Evolutionary conservation across 2,113 vertebrate genomes (phyloP), one percentile per base, ranked within the genome.

Genomic region (Diphyllodes magnificus): DNA sequence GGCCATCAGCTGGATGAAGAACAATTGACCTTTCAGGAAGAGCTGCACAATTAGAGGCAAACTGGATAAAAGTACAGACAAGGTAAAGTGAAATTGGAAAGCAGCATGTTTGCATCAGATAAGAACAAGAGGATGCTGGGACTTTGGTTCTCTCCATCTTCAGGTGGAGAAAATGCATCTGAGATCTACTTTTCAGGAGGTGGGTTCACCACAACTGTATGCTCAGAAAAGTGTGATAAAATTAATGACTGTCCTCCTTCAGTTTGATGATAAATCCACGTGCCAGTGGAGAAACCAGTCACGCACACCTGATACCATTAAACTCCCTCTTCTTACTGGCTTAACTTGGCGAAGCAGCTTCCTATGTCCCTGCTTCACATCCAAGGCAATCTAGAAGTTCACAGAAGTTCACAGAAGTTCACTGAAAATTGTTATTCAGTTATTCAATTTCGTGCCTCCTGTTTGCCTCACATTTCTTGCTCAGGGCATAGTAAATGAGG

Each of bases 1-100:
- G 28, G n/a, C 76, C 69, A 64, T 92, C 85, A 73, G 27, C 49
- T 90, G 49, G 54, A 66, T 66, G 47, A 72, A 44, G 65, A 95
- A 42, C 25, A 88, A 88, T 8, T 93, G 76, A 92, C 78, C 89
- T 95, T 88, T 92, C 72, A 94, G 70, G 78, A 77, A 84, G 63
- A 92, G 66, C 53, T 12, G 5, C 59, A 50, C 53, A 81, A 47
- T 80, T 90, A 83, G 61, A 90, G 60, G 22, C 45, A 81, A 88
- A 53, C 53, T 39, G 61, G 93, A 78, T 70, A 75, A 85, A 78
- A 68, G 66, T 63, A 22, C 35, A 81, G 72, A 66, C 13, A 50
- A 82, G 35, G 50, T 79, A 44, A 64, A 80, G 39, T 57, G 25
- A 28, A 90, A 70, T 63, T 57, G 64, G 39, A 91, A 93, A 93